Percentiles rank a stretch among this genome's conserved stretches.
These are phyloP conservation scores for Empidonax alnorum DNA, from an alignment of 2,113 vertebrate species.

Conservation along the genomic window DNA sequence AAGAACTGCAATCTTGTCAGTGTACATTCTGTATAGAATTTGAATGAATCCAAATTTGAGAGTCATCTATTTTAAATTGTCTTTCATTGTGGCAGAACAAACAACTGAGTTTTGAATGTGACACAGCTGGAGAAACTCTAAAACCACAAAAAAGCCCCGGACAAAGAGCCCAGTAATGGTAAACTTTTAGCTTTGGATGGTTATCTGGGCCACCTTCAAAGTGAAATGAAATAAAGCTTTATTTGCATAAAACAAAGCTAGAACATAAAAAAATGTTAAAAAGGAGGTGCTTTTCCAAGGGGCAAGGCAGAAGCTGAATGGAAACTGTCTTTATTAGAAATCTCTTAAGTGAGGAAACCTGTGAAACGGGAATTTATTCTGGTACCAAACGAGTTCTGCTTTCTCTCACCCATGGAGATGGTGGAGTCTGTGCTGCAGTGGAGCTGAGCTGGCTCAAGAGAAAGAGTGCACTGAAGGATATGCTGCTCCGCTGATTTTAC, in stretches of 20 bases:
- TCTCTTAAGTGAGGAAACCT: background rate
- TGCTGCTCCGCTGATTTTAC: background rate
- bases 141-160: background rate
- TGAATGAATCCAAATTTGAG: constrained; percentile 3
- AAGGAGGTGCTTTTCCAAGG: background rate
- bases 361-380: background rate
- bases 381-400: background rate
- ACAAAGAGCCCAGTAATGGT: background rate
- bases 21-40: background rate
- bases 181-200: background rate
- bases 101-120: background rate
- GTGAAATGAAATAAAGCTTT: background rate
- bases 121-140: background rate
- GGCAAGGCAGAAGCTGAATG: background rate
- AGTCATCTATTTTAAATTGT: constrained; percentile 20
- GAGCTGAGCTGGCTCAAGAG: background rate
- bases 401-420: background rate
- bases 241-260: background rate
- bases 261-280: background rate
- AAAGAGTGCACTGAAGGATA: background rate
- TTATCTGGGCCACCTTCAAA: background rate
- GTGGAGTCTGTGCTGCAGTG: background rate
- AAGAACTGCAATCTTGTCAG: background rate
- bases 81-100: background rate
- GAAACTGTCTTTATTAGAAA: background rate